Base-by-base conservation (phyloP, 2,888 invertebrate genomes). In the Furcula furcula region DNA sequence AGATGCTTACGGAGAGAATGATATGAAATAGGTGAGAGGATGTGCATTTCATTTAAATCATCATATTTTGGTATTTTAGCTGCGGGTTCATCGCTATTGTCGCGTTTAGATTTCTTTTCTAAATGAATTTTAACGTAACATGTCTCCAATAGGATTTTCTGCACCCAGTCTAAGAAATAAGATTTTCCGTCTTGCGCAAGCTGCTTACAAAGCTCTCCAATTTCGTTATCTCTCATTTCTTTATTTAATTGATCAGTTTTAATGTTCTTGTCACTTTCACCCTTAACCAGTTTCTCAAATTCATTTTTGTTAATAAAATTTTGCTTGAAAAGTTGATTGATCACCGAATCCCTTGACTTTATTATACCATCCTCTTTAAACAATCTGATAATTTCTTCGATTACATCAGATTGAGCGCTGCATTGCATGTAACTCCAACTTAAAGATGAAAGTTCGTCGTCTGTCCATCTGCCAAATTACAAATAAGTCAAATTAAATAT, bases 381-480 rank as follows among this genome's bases (percentile, higher is more conserved):
- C 33, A 92, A 68, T 47, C 91, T 90, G 0, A 92, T 82, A 9
- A 94, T 92, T 54, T 90, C 91, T 1, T 90, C 91, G 23, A 94
- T 89, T 0, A 91, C 75, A 63, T 94, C 93, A 1, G 77, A 60
- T 3, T 70, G 69, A 29, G 61, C 45, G 25, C 90, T 90, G 64
- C 91, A 92, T 65, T 93, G 92, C 52, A 92, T 89, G 69, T 92
- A 93, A 63, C 91, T 92, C 92, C 92, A 92, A 58, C 90, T 91
- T 4, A 94, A 70, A 1, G 91, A 90, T 23, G 92, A 91, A 47
- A 90, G 78, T 55, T 94, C 93, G 46, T 93, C 92, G 59, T 91
- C 90, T 0, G 91, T 89, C 93, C 93, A 94, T 40, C 91, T 91
- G 65, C 21, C 86, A 81, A n/a, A 18, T 11, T 0, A 11, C 1